Evolutionary conservation across 2,888 invertebrate genomes (phyloP).

Genomic region (Ectemnius lituratus): DNA sequence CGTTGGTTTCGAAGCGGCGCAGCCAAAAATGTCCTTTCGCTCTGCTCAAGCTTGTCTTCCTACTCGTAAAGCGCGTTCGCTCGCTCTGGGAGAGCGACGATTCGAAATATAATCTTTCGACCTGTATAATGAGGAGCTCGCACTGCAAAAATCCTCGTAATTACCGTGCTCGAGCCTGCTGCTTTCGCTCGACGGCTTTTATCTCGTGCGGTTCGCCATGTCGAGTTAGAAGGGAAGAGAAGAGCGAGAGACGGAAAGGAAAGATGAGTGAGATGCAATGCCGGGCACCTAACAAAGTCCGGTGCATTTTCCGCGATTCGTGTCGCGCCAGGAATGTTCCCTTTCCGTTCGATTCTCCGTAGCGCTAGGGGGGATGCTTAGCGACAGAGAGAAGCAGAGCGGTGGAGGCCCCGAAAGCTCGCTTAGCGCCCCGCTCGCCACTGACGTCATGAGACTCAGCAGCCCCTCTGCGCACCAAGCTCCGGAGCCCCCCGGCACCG

Average conservation of each 20-base stretch:
- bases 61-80: not conserved
- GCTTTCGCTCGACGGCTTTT: slow-evolving; percentile 5
- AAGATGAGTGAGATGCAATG: not conserved
- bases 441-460: slow-evolving; percentile 62
- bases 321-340: not conserved
- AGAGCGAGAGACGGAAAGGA: not conserved
- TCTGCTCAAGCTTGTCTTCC: not conserved
- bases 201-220: not conserved
- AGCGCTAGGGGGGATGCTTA: too few species aligned
- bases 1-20: too few species aligned
- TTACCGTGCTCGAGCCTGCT: not conserved
- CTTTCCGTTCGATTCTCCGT: slow-evolving; percentile 5
- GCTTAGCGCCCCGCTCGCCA: slow-evolving; percentile 35
- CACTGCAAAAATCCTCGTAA: not conserved
- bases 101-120: not conserved
- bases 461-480: slow-evolving; percentile 33
- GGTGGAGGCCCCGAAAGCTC: slow-evolving; percentile 18
- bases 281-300: slow-evolving; percentile 2
- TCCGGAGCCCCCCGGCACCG: slow-evolving; percentile 58
- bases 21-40: not conserved
- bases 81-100: not conserved
- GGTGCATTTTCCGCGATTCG: not conserved
- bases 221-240: not conserved
- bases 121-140: not conserved
- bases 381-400: not conserved